These are phyloP conservation scores for Drosophila tani DNA, from an alignment of 1,140 invertebrate genomes.

Conservation along the genomic window DNA sequence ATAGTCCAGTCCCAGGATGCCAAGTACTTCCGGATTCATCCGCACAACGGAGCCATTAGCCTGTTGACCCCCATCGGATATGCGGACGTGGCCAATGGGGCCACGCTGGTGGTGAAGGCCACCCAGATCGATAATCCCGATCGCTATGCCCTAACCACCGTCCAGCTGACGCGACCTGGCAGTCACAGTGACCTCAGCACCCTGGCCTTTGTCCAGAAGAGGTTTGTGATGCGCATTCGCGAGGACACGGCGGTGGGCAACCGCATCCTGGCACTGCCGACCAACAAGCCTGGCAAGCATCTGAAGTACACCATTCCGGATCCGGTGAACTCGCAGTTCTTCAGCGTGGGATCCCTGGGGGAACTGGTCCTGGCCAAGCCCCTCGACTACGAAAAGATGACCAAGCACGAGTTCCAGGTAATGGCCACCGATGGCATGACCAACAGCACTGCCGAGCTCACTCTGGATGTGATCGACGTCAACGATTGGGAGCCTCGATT, in stretches of 20 bases:
- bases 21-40: slow-evolving; percentile 86
- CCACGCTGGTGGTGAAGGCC: slow-evolving; percentile 91
- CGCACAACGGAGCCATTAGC: slow-evolving; percentile 88
- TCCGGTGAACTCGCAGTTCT: slow-evolving; percentile 78
- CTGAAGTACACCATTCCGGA: slow-evolving; percentile 80
- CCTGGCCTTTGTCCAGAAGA: slow-evolving; percentile 89
- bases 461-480: slow-evolving; percentile 93
- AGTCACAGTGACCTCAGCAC: slow-evolving; percentile 85
- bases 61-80: slow-evolving; percentile 87
- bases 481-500: slow-evolving; percentile 97
- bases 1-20: slow-evolving; percentile 85
- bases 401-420: slow-evolving; percentile 91
- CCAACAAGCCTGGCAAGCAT: slow-evolving; percentile 88
- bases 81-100: slow-evolving; percentile 88
- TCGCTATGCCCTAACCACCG: slow-evolving; percentile 93
- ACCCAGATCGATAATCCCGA: slow-evolving; percentile 95
- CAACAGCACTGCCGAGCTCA: slow-evolving; percentile 87
- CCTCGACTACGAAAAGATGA: slow-evolving; percentile 92
- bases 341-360: slow-evolving; percentile 91
- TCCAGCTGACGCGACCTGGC: slow-evolving; percentile 87
- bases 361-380: slow-evolving; percentile 91
- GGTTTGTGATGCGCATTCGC: slow-evolving; percentile 89
- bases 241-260: slow-evolving; percentile 91
- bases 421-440: slow-evolving; percentile 91
- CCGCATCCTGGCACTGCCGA: slow-evolving; percentile 88